Evolutionary conservation across 2,113 vertebrate genomes (phyloP).

Genomic region (Micromys minutus): DNA sequence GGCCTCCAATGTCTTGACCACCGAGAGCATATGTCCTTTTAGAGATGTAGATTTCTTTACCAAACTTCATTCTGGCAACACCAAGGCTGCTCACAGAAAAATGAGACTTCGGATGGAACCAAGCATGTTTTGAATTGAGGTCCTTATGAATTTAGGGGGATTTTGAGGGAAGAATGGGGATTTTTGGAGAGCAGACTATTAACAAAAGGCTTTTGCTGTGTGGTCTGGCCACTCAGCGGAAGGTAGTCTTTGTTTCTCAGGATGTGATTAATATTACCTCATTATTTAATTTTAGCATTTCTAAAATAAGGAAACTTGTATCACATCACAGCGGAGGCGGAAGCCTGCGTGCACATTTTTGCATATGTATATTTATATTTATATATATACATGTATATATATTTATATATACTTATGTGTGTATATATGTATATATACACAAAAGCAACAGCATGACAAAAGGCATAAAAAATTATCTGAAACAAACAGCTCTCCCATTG

Average conservation of each 20-base stretch:
- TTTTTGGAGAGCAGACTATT: conserved; percentile 64
- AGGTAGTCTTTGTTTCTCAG: conserved; percentile 82
- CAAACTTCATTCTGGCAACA: not conserved
- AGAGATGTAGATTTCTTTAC: not conserved
- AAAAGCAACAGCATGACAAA: not conserved
- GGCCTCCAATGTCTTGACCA: not conserved
- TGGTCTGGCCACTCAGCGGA: conserved; percentile 78
- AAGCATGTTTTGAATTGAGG: conserved; percentile 48
- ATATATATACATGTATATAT: not conserved
- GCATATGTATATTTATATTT: not conserved
- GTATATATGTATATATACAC: not conserved
- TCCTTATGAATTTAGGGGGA: conserved; percentile 49
- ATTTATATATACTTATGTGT: not conserved
- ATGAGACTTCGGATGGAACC: not conserved
- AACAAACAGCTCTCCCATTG: not conserved
- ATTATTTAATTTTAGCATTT: conserved; percentile 83
- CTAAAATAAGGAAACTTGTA: conserved; percentile 79
- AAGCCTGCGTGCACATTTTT: conserved; percentile 8
- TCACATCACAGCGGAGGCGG: conserved; percentile 38
- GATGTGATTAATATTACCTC: conserved; percentile 84
- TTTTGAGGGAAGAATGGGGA: conserved; percentile 73
- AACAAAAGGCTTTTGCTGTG: conserved; percentile 64
- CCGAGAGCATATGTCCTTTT: not conserved
- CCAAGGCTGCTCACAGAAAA: not conserved
- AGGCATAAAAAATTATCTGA: not conserved